Evolutionary conservation across 1,140 invertebrate genomes (phyloP).

Genomic region (Caerostris extrusa): DNA sequence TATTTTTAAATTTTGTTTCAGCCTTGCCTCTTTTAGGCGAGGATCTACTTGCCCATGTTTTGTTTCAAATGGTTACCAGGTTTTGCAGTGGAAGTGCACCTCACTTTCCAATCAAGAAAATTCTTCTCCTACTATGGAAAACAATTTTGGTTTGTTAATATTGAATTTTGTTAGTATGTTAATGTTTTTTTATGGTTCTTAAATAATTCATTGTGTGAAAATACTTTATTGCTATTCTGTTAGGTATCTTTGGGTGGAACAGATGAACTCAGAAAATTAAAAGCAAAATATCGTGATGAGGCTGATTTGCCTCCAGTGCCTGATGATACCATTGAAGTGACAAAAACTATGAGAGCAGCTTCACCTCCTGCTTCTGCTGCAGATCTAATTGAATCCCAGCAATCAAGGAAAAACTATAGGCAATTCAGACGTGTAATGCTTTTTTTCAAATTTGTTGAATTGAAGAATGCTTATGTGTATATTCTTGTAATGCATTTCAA

Average conservation of each 20-base stretch:
- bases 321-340: constrained; percentile 97
- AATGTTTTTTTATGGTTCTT: not conserved
- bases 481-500: not conserved
- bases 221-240: not conserved
- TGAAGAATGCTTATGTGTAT: not conserved
- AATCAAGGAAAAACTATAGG: constrained; percentile 86
- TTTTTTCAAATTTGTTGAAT: not conserved
- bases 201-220: not conserved
- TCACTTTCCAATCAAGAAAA: constrained; percentile 99
- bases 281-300: constrained; percentile 87
- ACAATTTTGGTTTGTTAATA: constrained; percentile 86
- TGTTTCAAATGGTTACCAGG: constrained; percentile 95
- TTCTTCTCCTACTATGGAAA: constrained; percentile 97
- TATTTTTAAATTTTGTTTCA: constrained; percentile 77
- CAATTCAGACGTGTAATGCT: constrained; percentile 85
- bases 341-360: constrained; percentile 94
- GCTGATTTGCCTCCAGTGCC: constrained; percentile 88
- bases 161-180: not conserved
- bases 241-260: constrained; percentile 93
- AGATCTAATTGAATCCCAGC: constrained; percentile 94
- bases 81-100: constrained; percentile 96
- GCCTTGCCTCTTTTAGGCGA: constrained; percentile 84
- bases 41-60: constrained; percentile 92
- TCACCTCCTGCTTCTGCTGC: constrained; percentile 96
- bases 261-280: constrained; percentile 88